These are phyloP conservation scores for Rhabdophis nuchalis DNA, from an alignment of 2,797 vertebrate genomes.

Conservation along the genomic window DNA sequence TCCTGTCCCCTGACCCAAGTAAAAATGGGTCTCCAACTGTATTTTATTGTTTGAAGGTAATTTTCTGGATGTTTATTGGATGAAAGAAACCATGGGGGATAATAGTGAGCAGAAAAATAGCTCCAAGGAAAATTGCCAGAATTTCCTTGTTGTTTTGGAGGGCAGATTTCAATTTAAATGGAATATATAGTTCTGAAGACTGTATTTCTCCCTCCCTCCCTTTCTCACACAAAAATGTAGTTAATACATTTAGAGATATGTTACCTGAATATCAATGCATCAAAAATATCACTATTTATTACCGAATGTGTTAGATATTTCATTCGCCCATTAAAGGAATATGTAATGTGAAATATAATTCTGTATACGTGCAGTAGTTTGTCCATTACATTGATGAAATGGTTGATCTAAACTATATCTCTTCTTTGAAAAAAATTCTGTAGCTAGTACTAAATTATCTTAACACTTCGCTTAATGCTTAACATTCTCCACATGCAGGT, in stretches of 20 bases:
- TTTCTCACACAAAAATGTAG: not conserved
- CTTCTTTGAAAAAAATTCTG: not conserved
- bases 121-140: not conserved
- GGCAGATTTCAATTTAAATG: not conserved
- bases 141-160: not conserved
- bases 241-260: not conserved
- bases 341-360: not conserved
- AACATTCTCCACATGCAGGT: not conserved
- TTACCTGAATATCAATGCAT: not conserved
- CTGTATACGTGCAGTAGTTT: not conserved
- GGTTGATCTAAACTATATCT: not conserved
- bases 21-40: not conserved
- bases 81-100: not conserved
- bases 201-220: not conserved
- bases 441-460: not conserved
- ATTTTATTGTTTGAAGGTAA: not conserved
- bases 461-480: not conserved
- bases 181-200: not conserved
- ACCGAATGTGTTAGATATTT: not conserved
- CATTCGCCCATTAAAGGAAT: not conserved
- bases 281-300: not conserved
- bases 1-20: not conserved
- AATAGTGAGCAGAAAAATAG: not conserved
- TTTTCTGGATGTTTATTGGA: not conserved
- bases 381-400: not conserved